Evolutionary conservation across 1,140 invertebrate genomes (phyloP), one percentile per base, ranked within the genome.

Genomic region (Cotesia chilonis): DNA sequence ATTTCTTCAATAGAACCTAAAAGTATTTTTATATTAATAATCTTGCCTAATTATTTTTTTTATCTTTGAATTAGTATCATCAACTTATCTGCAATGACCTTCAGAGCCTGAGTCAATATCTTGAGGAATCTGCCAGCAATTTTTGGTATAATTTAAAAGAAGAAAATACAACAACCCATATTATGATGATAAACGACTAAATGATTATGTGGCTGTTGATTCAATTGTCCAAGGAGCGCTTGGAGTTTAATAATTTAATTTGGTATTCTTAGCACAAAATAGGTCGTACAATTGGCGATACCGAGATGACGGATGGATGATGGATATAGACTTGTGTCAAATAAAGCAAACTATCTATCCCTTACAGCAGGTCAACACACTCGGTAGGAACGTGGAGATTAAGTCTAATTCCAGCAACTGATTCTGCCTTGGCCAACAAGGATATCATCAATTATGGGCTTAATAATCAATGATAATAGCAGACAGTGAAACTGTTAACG

Each of bases 221-320:
- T 6, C 41, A 47, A 47, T 73, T 73, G 74, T 70, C 77, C 1
- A 28, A 76, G 79, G 71, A 75, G 78, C 71, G 51, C 71, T 80
- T 76, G 78, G 72, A 73, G 74, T 71, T 76, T 80, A 83, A 85
- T 86, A 81, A 85, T 86, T 78, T 82, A 81, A 85, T 85, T 84
- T 80, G 82, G 82, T 86, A 86, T 86, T 86, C 85, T 85, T 86
- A 86, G 83, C 74, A 77, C 79, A 79, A 85, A 85, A 85, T 86
- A 81, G 83, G 81, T 84, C 83, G 80, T 77, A 79, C 66, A 68
- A 72, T 72, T 70, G 68, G 75, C 81, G 81, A 80, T 82, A 78
- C 65, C 38, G 78, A 68, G 38, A 41, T 4, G 38, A 4, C 2
- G 38, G 38, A 41, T 41, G 4, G 5, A 6, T 47, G 5, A 47